Percentiles rank a stretch among this genome's conserved stretches.
Evolutionary conservation across 2,888 invertebrate genomes (phyloP).

Genomic region (Papilio protenor): DNA sequence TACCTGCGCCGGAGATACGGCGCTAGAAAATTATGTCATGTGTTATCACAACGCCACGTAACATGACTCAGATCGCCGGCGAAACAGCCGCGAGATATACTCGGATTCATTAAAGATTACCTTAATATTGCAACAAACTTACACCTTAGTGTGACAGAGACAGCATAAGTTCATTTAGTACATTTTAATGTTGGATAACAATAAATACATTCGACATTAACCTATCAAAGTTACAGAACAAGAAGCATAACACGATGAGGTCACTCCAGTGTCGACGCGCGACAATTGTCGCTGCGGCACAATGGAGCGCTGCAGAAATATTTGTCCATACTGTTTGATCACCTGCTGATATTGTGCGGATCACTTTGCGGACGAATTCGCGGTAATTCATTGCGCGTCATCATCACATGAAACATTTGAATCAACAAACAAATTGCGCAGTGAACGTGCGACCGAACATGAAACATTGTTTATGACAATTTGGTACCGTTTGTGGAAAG

Average conservation of each 20-base stretch:
- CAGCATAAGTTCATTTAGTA: not conserved
- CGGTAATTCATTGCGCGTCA: slow-evolving; percentile 34
- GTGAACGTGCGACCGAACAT: slow-evolving; percentile 9
- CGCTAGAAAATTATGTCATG: slow-evolving; percentile 22
- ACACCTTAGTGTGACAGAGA: not conserved
- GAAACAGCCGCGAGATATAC: not conserved
- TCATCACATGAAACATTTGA: slow-evolving; percentile 25
- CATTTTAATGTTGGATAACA: not conserved
- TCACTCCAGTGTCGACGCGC: not conserved
- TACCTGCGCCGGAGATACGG: slow-evolving; percentile 6
- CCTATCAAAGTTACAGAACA: slow-evolving; percentile 3
- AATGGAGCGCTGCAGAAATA: not conserved
- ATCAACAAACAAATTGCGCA: slow-evolving; percentile 36
- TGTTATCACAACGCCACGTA: not conserved
- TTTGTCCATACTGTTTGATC: slow-evolving; percentile 26
- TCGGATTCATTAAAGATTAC: not conserved
- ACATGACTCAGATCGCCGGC: slow-evolving; percentile 1
- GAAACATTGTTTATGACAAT: not conserved
- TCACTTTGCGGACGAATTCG: slow-evolving; percentile 33
- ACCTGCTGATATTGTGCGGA: slow-evolving; percentile 22
- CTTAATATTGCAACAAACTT: not conserved
- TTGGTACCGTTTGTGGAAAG: not conserved
- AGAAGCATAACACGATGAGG: not conserved
- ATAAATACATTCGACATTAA: not conserved
- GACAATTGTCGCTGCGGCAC: not conserved